Evolutionary conservation across 2,113 vertebrate species (phyloP).

Genomic region (Tragelaphus imberbis): DNA sequence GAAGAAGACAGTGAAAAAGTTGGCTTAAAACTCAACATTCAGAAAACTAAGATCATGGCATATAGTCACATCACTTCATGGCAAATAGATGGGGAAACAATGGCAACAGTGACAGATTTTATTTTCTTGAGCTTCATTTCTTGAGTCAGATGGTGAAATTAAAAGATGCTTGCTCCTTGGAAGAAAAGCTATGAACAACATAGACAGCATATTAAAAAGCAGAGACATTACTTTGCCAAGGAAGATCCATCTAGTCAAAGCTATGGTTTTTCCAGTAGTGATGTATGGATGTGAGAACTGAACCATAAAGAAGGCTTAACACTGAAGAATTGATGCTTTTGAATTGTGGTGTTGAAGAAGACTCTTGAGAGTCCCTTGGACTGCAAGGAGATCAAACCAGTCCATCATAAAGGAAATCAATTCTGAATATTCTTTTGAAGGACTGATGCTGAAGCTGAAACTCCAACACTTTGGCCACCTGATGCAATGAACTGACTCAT

Average conservation of each 20-base stretch:
- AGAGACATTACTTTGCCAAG: not conserved
- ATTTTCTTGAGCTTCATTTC: not conserved
- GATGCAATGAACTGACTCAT: not conserved
- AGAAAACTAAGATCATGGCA: not conserved
- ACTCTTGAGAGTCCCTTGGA: not conserved
- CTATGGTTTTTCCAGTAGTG: not conserved
- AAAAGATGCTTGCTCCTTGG: not conserved
- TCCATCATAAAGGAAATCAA: not conserved
- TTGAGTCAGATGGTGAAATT: not conserved
- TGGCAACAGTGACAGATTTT: not conserved
- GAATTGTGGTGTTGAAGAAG: not conserved
- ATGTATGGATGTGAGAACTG: not conserved
- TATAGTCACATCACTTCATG: not conserved
- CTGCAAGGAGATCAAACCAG: not conserved
- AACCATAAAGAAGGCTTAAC: not conserved
- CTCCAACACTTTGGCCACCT: not conserved
- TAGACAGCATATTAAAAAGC: not conserved
- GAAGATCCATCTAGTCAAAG: not conserved
- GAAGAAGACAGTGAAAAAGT: not conserved
- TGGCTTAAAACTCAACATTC: not conserved
- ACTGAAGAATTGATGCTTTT: not conserved
- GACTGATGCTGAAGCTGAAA: not conserved
- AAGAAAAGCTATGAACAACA: not conserved
- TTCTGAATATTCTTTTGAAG: not conserved
- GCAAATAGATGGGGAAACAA: not conserved